Base-by-base conservation (phyloP, 2,888 invertebrate species). In the Leucania comma region DNA sequence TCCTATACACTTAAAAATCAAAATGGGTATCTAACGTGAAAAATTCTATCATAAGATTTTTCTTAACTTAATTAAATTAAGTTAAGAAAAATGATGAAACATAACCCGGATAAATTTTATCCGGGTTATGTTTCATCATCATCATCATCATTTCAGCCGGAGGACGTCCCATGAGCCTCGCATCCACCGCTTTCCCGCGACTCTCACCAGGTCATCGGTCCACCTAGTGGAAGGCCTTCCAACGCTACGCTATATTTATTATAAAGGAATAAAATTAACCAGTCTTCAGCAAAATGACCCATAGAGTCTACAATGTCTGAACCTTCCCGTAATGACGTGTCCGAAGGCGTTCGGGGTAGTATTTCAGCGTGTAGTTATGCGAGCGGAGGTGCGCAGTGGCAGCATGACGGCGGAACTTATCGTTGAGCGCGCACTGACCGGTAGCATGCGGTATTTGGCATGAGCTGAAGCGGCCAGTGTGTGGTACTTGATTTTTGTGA, bases 381-480 rank as follows among this genome's bases (percentile, higher is more conserved):
- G 65, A 70, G 26, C 35, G 29, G n/a, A 57, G 73, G 85, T 63
- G 83, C 60, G 80, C 81, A 74, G 80, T 69, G 60, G 83, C 69
- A 71, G 84, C 67, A 57, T 65, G 71, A 65, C 60, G 66, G 69
- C 63, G 29, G 59, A 56, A 54, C 74, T 69, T 84, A 72, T 59
- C 54, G 68, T 51, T 68, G 58, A 35, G 57, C 66, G 60, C 75
- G 66, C 61, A 63, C 56, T 84, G 68, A 68, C 72, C 72, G 38
- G 63, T 48, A 24, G 72, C 46, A 5, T 0, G 10, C 6, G 54
- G 32, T 48, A 5, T 3, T 22, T 5, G 61, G 0, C 14, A 59
- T 5, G n/a, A 54, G 29, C 54, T 48, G 46, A 20, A 48, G 46
- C 46, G 42, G 42, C 1, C 17, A 42, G 17, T 42, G 38, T 42